Evolutionary conservation across 1,140 invertebrate genomes (phyloP), one percentile per base, ranked within the genome.

Genomic region (Drosophila takahashii): DNA sequence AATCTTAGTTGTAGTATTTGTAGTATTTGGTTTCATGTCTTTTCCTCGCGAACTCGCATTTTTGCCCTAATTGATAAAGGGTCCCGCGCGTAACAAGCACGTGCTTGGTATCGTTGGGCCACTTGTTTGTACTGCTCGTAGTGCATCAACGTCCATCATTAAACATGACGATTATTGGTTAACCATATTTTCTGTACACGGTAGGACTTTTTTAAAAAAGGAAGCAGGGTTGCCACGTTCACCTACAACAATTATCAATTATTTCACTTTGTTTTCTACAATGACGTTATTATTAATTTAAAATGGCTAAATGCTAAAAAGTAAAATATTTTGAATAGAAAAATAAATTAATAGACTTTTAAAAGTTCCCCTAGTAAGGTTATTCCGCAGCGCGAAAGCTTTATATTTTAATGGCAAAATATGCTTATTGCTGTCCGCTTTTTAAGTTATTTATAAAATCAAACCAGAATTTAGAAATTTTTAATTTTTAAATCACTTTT

Each of bases 151-250:
- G n/a, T n/a, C n/a, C n/a, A n/a, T n/a, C n/a, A n/a, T n/a, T n/a
- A n/a, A n/a, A n/a, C n/a, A 89, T 65, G 42, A 72, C 72, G 67
- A 84, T 90, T 89, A 89, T 89, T 89, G 84, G 77, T 89, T 84
- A 83, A 72, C 84, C 74, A 83, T 83, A 84, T 79, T 85, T 85
- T 89, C 84, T 89, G 76, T 89, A 89, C 77, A 80, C 84, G 65
- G 57, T 57, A 73, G 78, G 71, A 84, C 76, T 75, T 80, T 79
- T 60, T 50, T 57, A 39, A 77, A 64, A 48, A 59, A 45, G 56
- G 22, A 56, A 60, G 27, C 44, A 87, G 84, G 77, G 84, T 87
- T 87, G 84, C 47, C 84, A 61, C 60, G 64, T 48, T 36, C 11
- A 61, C 52, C 27, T 50, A 16, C 36, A 51, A 71, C 36, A 47